Evolutionary conservation across 2,888 invertebrate genomes (phyloP), one percentile per base, ranked within the genome.

Genomic region (Lasioglossum pauxillum): DNA sequence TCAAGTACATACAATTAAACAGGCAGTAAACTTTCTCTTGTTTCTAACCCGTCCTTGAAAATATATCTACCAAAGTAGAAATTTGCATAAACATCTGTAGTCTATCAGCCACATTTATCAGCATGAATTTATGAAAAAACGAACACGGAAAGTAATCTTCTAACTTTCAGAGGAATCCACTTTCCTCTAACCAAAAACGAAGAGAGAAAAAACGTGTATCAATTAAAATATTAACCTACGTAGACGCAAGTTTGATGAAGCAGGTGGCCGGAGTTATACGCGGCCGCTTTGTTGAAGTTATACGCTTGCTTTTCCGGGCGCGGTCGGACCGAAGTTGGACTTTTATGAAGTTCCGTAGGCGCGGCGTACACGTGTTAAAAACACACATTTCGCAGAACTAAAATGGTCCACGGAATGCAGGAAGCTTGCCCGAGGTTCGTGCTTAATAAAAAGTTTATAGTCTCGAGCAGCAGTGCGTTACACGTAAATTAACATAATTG

Each of bases 401-500:
- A 78, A 84, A 80, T 84, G 64, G 64, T 64, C 80, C 73, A 49
- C 80, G 80, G 78, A 80, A 78, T 78, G 80, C 72, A 67, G 44
- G 74, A 72, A 57, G 69, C 53, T 38, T 73, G 67, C 49, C 60
- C 46, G 46, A 46, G 71, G 60, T 27, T 46, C 46, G 27, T 67
- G 83, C 64, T 75, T 72, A 44, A 44, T 41, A 75, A 75, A 84
- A 78, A 76, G 53, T 85, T 76, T 76, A 38, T 19, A 41, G 53
- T 16, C 53, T 31, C 44, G 41, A 19, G 16, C 46, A 23, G 10
- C 38, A 7, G 27, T 10, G 60, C 38, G 38, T 27, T 27, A 5
- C 69, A 41, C n/a, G 73, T 57, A 76, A 76, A 83, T 73, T 76
- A 85, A 79, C 83, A 79, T 83, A 79, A 85, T 75, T 78, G 84